These are phyloP conservation scores for Tylochromis polylepis DNA, from an alignment of 2,113 vertebrate genomes.

Conservation along the genomic window DNA sequence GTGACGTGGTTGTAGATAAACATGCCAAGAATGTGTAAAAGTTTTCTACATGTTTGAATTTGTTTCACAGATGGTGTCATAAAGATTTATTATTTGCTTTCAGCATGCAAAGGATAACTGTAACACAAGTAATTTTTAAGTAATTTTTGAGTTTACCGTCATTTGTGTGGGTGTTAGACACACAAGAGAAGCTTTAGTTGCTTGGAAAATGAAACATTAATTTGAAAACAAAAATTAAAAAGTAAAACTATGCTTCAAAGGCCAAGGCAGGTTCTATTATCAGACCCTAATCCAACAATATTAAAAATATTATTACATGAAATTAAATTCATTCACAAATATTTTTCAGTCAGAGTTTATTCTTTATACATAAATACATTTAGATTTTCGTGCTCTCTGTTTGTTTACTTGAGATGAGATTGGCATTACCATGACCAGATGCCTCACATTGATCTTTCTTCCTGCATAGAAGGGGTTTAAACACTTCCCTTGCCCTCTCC, in stretches of 20 bases:
- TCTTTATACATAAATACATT: neutral
- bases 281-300: neutral
- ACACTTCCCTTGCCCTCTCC: conserved; percentile 76
- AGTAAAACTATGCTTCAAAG: neutral
- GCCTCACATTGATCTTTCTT: conserved; percentile 7
- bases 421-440: neutral
- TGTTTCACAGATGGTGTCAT: neutral
- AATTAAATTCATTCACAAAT: neutral
- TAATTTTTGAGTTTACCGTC: neutral
- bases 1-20: neutral
- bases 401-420: conserved; percentile 33
- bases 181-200: neutral
- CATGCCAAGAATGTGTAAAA: neutral
- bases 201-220: neutral
- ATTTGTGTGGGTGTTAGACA: neutral
- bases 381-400: conserved; percentile 30
- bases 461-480: conserved; percentile 9
- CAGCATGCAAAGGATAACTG: neutral
- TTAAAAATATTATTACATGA: neutral
- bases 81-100: neutral
- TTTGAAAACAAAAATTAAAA: neutral
- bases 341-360: neutral
- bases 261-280: neutral
- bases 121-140: neutral
- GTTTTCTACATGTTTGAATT: neutral